Conservation (phyloP, 1,140 invertebrate species). For the Hyles euphorbiae region DNA sequence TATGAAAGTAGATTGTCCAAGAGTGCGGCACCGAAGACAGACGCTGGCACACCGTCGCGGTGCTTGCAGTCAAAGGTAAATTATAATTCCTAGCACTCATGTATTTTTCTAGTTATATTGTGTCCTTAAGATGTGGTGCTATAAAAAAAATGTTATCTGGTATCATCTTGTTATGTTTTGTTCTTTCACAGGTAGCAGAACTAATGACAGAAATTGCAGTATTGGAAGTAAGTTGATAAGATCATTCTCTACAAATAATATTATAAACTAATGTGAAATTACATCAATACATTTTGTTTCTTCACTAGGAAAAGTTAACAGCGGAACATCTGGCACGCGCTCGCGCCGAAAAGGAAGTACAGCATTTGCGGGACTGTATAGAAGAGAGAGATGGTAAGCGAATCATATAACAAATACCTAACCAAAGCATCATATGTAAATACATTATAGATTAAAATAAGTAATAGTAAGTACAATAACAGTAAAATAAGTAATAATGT, state of each 20-base stretch:
- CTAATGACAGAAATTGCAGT: constrained; percentile 44
- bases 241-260: not conserved
- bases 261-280: too few relatives aligned
- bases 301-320: constrained; percentile 44
- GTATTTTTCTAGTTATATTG: too few relatives aligned
- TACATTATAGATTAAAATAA: too few relatives aligned
- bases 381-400: constrained; percentile 56
- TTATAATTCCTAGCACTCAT: not conserved
- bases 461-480: too few relatives aligned
- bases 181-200: constrained; percentile 35
- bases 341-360: constrained; percentile 44
- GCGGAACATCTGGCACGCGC: constrained; percentile 44
- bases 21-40: not conserved
- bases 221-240: constrained; percentile 38
- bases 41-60: constrained; percentile 17
- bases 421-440: too few relatives aligned
- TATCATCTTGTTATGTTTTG: constrained; percentile 2
- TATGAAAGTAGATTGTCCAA: constrained; percentile 32
- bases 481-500: too few relatives aligned
- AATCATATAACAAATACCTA: not conserved
- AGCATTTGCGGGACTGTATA: constrained; percentile 52
- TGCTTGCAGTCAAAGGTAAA: constrained; percentile 33
- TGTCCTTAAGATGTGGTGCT: too few relatives aligned
- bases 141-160: too few relatives aligned
- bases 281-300: not conserved